Percentiles rank a stretch among this genome's conserved stretches.
phyloP scores from a whole-genome alignment of 53 echinoderm and acorn worm genomes.

The Arbacia lixula region DNA sequence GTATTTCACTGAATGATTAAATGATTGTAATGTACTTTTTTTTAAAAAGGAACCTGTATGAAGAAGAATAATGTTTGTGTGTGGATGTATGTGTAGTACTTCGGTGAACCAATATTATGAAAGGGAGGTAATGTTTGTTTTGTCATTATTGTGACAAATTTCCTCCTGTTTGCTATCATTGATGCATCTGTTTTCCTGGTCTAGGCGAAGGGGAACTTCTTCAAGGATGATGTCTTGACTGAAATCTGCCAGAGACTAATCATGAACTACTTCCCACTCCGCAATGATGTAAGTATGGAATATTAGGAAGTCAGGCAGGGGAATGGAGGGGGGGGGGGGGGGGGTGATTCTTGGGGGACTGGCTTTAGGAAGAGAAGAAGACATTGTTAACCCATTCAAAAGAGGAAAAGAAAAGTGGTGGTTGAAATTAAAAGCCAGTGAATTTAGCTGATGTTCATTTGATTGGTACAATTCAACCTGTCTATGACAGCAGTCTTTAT shows the following conservation, averaged over 20 bases:
- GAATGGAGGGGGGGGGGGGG: not conserved
- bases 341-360: too few relatives aligned
- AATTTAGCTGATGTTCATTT: too few relatives aligned
- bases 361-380: too few relatives aligned
- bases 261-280: slow-evolving; percentile 90
- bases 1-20: too few relatives aligned
- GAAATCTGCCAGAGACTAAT: slow-evolving; percentile 87
- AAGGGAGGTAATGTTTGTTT: not conserved
- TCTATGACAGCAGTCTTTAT: too few relatives aligned
- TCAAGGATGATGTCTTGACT: slow-evolving; percentile 74
- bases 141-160: not conserved
- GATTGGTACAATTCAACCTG: too few relatives aligned
- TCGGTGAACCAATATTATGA: not conserved
- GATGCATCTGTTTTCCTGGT: not conserved
- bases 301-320: not conserved
- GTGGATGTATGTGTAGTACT: not conserved
- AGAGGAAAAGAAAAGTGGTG: too few relatives aligned
- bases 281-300: slow-evolving; percentile 75
- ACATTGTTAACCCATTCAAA: too few relatives aligned
- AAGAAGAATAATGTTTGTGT: too few relatives aligned
- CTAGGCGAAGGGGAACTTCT: slow-evolving; percentile 85
- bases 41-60: too few relatives aligned
- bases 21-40: too few relatives aligned
- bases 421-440: too few relatives aligned
- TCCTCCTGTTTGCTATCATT: not conserved